Evolutionary conservation across 2,888 invertebrate species (phyloP), one percentile per base, ranked within the genome.

Genomic region (Phengaris arion): DNA sequence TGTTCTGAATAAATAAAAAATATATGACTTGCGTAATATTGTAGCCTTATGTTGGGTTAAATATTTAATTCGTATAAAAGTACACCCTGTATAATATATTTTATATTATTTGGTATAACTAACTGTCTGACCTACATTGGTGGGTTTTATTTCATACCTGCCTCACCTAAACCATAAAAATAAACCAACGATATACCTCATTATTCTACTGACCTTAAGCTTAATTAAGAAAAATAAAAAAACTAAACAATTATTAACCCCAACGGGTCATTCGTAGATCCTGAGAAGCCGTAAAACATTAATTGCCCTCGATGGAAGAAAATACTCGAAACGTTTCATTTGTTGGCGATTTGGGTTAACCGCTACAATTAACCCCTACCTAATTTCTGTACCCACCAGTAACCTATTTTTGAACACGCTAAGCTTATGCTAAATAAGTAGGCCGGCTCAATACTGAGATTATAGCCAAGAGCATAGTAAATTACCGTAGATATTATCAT

Each of bases 321-420:
- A 69, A 69, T 10, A 13, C 48, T 69, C 8, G 69, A 22, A 59
- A 59, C 7, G 4, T 48, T 69, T 69, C 48, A 46, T 69, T 69
- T 69, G 46, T n/a, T 12, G 46, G 9, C n/a, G 48, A 69, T 69
- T 69, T 69, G 15, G 69, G 69, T 48, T 69, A 69, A 48, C 69
- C 46, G 46, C 22, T 46, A 69, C 10, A 48, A 48, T 69, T 69
- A 69, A 69, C 69, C 69, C 69, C 15, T 48, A 69, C 69, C 69
- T 69, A 69, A 48, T 69, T 69, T 64, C 13, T 64, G 9, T 22
- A 15, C 48, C 48, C 69, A 8, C 46, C 3, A 3, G n/a, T 48
- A 69, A 15, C 69, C 69, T 69, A 69, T 69, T 69, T 69, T 69
- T 69, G 15, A 48, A 48, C 69, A 69, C 69, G 69, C 69, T 48